Evolutionary conservation across 2,113 vertebrate species (phyloP).

Genomic region (Poeciliopsis turrubarensis): DNA sequence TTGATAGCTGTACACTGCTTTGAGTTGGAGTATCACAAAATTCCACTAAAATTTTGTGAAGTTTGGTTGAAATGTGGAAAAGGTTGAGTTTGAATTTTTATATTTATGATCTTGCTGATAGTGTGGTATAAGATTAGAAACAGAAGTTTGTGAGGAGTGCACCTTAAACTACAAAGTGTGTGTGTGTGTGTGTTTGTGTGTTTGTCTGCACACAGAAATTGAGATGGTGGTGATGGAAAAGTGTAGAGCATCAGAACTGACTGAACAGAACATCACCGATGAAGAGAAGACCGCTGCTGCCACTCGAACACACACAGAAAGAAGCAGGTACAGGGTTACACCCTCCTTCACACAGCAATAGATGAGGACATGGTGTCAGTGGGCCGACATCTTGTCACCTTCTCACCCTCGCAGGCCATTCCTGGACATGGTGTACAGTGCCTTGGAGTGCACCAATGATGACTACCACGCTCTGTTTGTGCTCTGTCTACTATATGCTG

Average conservation of each 20-base stretch:
- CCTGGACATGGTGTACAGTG: conserved; percentile 95
- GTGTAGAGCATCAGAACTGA: conserved; percentile 84
- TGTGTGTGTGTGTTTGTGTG: not conserved
- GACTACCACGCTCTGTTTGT: conserved; percentile 98
- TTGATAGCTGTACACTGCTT: not conserved
- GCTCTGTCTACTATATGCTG: conserved; percentile 94
- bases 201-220: conserved; percentile 84
- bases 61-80: not conserved
- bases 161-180: not conserved
- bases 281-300: conserved; percentile 95
- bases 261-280: conserved; percentile 95
- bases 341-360: not conserved
- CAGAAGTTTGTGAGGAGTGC: not conserved
- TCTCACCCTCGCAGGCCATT: conserved; percentile 84
- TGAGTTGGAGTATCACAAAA: not conserved
- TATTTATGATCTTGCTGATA: not conserved
- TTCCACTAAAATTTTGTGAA: not conserved
- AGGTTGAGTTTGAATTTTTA: not conserved
- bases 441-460: conserved; percentile 87
- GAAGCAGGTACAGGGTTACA: conserved; percentile 84
- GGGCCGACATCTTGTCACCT: not conserved
- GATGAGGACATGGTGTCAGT: accelerated
- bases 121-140: not conserved
- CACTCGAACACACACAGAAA: conserved; percentile 77
- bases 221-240: conserved; percentile 99